A percentile compares a stretch with the other conserved stretches of the same genome.
These are phyloP conservation scores for Pristionchus japonicus DNA, from an alignment of 2,888 invertebrate species.

Conservation along the genomic window DNA sequence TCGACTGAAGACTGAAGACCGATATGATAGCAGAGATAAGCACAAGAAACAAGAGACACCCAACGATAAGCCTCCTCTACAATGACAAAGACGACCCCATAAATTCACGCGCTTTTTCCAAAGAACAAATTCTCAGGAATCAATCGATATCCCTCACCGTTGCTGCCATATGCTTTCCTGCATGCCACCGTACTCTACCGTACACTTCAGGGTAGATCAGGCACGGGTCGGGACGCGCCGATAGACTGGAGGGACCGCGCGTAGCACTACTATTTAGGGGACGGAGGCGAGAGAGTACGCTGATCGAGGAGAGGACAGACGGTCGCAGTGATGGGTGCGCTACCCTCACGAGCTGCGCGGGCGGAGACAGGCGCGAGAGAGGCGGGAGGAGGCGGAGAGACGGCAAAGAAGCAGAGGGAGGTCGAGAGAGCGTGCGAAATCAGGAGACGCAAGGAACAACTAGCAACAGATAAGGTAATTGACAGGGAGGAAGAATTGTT, in stretches of 20 bases:
- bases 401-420: background rate
- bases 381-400: background rate
- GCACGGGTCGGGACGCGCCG: background rate
- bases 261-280: background rate
- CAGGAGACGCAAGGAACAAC: background rate
- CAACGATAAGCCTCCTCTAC: background rate
- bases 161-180: background rate
- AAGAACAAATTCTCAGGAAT: too few species aligned
- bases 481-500: background rate
- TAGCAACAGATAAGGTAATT: background rate
- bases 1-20: constrained; percentile 42
- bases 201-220: background rate
- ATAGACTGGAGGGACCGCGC: background rate
- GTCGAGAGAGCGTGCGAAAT: background rate
- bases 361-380: background rate
- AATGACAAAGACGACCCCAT: background rate
- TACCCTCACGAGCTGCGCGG: background rate
- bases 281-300: background rate
- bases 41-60: background rate
- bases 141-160: background rate
- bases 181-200: background rate
- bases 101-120: background rate
- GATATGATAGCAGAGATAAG: constrained; percentile 8
- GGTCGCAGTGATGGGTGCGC: background rate
- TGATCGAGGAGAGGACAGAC: constrained; percentile 15